phyloP scores from a whole-genome alignment of 2,113 vertebrate species.

The Chaetodon trifascialis region DNA sequence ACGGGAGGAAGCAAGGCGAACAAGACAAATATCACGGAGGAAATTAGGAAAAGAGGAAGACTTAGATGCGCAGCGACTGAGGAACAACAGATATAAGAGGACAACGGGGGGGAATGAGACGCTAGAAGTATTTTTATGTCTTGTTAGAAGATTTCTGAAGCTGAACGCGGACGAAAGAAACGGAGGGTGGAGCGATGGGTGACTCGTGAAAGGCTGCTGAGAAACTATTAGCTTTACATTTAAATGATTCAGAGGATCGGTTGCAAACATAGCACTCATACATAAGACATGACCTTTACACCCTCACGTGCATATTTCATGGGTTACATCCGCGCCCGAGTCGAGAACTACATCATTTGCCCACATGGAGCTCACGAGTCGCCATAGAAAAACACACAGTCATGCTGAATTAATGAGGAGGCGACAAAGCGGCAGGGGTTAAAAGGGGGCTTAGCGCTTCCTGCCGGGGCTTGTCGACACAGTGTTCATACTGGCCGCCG shows the following conservation, averaged over 20 bases:
- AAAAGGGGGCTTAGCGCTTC: slow-evolving; percentile 63
- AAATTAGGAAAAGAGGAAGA: slow-evolving; percentile 8
- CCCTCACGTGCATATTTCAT: slow-evolving; percentile 60
- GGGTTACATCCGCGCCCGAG: slow-evolving; percentile 33
- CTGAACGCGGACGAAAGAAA: background rate
- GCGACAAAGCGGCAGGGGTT: slow-evolving; percentile 68
- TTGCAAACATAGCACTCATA: slow-evolving; percentile 57
- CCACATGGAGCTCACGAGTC: slow-evolving; percentile 36
- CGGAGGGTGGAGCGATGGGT: background rate
- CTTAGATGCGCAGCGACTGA: slow-evolving; percentile 22
- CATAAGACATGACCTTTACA: slow-evolving; percentile 52
- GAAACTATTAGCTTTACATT: slow-evolving; percentile 40
- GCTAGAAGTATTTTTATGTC: slow-evolving; percentile 27
- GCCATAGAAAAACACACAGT: slow-evolving; percentile 48
- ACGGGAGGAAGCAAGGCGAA: slow-evolving; percentile 23
- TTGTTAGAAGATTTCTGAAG: slow-evolving; percentile 17
- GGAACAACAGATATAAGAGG: slow-evolving; percentile 39
- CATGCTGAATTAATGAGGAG: slow-evolving; percentile 67
- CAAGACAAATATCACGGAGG: slow-evolving; percentile 44
- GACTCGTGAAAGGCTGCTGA: slow-evolving; percentile 26
- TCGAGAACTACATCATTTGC: background rate
- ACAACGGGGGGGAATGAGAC: slow-evolving; percentile 6
- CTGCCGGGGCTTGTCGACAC: slow-evolving; percentile 63
- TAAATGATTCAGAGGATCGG: slow-evolving; percentile 55
- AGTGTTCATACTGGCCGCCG: slow-evolving; percentile 41